Conservation (phyloP, 2,888 invertebrate species). For the Caenorhabditis macrosperma region DNA sequence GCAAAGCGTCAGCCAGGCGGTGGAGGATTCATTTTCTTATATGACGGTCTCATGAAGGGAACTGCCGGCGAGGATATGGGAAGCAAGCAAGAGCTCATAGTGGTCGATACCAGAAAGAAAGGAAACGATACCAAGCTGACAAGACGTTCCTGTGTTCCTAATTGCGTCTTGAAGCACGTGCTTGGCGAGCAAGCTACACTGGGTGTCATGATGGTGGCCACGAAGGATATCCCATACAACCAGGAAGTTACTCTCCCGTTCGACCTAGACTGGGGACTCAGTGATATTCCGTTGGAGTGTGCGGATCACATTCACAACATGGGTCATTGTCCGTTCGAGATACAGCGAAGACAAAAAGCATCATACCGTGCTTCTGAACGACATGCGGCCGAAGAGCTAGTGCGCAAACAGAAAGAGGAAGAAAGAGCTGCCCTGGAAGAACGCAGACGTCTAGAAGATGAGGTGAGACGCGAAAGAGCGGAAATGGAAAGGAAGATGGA, state of each 20-base stretch:
- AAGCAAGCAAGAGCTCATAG: conserved; percentile 24
- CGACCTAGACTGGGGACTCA: conserved; percentile 36
- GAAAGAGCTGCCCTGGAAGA: conserved; percentile 1
- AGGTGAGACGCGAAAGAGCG: conserved; percentile 20
- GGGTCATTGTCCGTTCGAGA: conserved; percentile 16
- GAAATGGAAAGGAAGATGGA: conserved; percentile 6
- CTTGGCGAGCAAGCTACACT: conserved; percentile 29
- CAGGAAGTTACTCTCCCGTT: conserved; percentile 57
- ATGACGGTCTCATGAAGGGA: conserved; percentile 59
- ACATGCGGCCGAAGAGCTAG: not conserved
- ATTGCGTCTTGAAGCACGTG: conserved; percentile 59
- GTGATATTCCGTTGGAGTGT: conserved; percentile 22
- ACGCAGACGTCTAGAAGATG: conserved; percentile 17
- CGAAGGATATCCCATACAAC: conserved; percentile 30
- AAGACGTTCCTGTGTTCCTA: conserved; percentile 52
- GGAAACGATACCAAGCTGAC: conserved; percentile 47
- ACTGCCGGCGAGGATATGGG: conserved; percentile 44
- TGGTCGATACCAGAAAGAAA: conserved; percentile 42
- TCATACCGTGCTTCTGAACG: too few relatives aligned
- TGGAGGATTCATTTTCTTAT: conserved; percentile 25
- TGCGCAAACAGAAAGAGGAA: not conserved
- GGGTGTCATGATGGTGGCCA: conserved; percentile 54
- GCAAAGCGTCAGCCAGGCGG: conserved; percentile 27
- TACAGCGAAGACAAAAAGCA: not conserved
- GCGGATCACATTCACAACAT: conserved; percentile 24